Conservation (phyloP, 2,113 vertebrate genomes). For the Ciconia boyciana region DNA sequence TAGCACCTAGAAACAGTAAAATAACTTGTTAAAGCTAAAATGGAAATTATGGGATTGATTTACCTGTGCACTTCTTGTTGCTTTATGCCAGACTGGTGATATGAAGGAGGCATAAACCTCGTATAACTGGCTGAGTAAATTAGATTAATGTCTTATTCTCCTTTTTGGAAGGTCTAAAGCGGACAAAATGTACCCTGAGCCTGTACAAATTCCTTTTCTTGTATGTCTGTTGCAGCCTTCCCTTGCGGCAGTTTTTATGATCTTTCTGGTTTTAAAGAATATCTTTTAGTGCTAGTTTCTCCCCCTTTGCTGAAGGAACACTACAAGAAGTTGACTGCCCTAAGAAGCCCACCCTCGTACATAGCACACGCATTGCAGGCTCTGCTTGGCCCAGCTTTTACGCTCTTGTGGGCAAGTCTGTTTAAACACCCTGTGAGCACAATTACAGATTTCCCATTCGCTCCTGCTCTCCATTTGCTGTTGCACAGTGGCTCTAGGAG, state of each 20-base stretch:
- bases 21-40: slow-evolving; percentile 59
- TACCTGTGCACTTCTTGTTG: neutral
- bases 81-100: slow-evolving; percentile 36
- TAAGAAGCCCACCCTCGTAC: neutral
- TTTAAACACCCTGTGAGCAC: neutral
- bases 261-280: neutral
- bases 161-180: slow-evolving; percentile 19
- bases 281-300: neutral
- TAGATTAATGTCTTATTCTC: slow-evolving; percentile 44
- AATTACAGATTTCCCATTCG: rapidly evolving
- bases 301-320: neutral
- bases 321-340: neutral
- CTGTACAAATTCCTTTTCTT: neutral
- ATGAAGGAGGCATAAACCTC: slow-evolving; percentile 30
- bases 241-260: neutral
- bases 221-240: neutral
- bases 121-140: slow-evolving; percentile 29
- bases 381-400: neutral
- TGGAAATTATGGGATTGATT: slow-evolving; percentile 51
- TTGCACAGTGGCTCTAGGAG: neutral
- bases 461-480: neutral
- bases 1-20: slow-evolving; percentile 50
- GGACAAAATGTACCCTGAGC: slow-evolving; percentile 34
- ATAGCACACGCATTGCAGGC: rapidly evolving
- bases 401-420: neutral